Evolutionary conservation across 2,888 invertebrate genomes (phyloP).

Genomic region (Julus scanicus): DNA sequence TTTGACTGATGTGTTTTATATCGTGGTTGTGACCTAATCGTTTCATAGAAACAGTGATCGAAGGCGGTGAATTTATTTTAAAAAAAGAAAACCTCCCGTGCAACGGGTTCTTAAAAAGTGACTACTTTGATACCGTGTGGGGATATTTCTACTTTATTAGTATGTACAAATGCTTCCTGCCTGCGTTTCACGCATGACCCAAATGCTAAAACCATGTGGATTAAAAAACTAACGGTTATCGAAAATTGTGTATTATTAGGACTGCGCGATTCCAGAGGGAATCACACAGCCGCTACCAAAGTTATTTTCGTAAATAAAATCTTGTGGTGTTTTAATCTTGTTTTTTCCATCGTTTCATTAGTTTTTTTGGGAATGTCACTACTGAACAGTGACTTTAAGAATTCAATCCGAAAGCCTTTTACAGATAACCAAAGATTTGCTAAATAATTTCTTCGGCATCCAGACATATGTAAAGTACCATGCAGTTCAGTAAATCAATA

Average conservation of each 20-base stretch:
- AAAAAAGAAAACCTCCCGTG: conserved; percentile 1
- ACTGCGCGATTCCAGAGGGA: background rate
- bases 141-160: conserved; percentile 46
- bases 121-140: conserved; percentile 5
- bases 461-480: too few relatives aligned
- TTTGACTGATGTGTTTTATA: conserved; percentile 10
- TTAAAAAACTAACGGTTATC: background rate
- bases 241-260: conserved; percentile 33
- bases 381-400: too few relatives aligned
- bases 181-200: conserved; percentile 16
- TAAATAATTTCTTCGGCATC: too few relatives aligned
- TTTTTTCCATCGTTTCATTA: background rate
- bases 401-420: too few relatives aligned
- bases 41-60: background rate
- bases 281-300: conserved; percentile 24
- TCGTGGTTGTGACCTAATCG: conserved; percentile 1
- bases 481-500: too few relatives aligned
- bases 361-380: too few relatives aligned
- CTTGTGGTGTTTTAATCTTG: conserved; percentile 64
- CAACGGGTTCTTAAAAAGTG: background rate
- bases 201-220: conserved; percentile 5
- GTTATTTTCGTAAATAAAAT: conserved; percentile 50
- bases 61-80: conserved; percentile 1
- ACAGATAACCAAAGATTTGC: too few relatives aligned
- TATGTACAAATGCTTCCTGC: conserved; percentile 35